Conservation (phyloP, 2,797 vertebrate species). For the Apogon hyalosoma region DNA sequence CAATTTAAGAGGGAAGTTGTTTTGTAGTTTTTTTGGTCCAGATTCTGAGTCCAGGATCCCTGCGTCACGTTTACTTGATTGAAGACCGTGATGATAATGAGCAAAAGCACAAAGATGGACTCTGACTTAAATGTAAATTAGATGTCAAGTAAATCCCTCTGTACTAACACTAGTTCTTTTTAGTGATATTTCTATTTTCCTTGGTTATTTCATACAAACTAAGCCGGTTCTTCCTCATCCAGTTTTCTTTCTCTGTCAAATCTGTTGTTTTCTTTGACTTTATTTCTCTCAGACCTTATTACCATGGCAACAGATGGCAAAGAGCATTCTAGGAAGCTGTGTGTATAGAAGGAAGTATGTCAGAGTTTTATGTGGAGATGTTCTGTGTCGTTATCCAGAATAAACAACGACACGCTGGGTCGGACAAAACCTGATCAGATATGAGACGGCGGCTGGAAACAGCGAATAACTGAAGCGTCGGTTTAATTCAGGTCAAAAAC, state of each 20-base stretch:
- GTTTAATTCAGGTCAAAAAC: too few relatives aligned
- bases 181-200: background rate
- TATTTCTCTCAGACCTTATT: constrained; percentile 34
- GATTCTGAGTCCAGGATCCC: too few relatives aligned
- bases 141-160: too few relatives aligned
- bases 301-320: constrained; percentile 63
- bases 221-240: background rate
- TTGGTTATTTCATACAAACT: background rate
- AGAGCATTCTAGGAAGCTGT: constrained; percentile 27
- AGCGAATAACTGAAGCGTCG: too few relatives aligned
- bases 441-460: background rate
- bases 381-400: constrained; percentile 17
- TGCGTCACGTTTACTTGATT: too few relatives aligned
- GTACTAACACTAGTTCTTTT: too few relatives aligned
- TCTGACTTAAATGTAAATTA: background rate
- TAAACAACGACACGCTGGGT: background rate
- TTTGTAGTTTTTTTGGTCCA: too few relatives aligned
- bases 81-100: background rate
- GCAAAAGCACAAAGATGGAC: constrained; percentile 9
- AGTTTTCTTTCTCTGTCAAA: constrained; percentile 19
- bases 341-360: background rate
- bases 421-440: background rate
- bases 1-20: too few relatives aligned
- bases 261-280: constrained; percentile 17
- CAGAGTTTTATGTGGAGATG: background rate